Percentiles rank a stretch among this genome's conserved stretches.
phyloP scores from a whole-genome alignment of 2,797 vertebrate species.

The Sarcoramphus papa region DNA sequence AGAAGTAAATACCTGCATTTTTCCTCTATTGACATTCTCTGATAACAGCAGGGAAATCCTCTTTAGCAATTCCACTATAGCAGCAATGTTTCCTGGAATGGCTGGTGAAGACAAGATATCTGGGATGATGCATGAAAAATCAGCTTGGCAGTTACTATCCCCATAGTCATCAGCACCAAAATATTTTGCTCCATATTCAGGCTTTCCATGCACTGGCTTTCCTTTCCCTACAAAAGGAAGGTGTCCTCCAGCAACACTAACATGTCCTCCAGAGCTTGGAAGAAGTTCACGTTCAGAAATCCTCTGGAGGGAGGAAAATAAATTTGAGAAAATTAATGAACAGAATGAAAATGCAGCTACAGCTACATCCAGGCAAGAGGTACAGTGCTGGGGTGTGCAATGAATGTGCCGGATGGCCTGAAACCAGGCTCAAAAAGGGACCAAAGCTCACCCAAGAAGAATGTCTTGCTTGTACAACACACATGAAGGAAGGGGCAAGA shows the following conservation, averaged over 20 bases:
- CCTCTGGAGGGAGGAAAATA: not conserved
- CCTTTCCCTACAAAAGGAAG: not conserved
- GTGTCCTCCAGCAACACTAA: not conserved
- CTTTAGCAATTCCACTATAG: conserved; percentile 67
- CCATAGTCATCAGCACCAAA: not conserved
- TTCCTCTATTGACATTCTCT: conserved; percentile 45
- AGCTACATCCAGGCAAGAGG: not conserved
- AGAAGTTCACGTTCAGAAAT: not conserved
- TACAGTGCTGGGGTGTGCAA: not conserved
- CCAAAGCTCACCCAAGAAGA: not conserved
- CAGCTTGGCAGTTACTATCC: conserved; percentile 40
- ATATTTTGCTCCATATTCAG: not conserved
- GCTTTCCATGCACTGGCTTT: not conserved
- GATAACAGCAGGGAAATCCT: conserved; percentile 61
- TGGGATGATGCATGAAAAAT: conserved; percentile 67
- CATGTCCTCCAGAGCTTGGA: not conserved
- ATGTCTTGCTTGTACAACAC: not conserved
- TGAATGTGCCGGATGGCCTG: not conserved
- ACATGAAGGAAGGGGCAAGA: not conserved
- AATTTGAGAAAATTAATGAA: not conserved
- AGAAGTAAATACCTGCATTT: conserved; percentile 67
- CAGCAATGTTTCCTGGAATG: conserved; percentile 71
- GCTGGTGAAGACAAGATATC: conserved; percentile 59
- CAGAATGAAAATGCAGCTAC: not conserved
- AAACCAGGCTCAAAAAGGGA: not conserved